phyloP scores from a whole-genome alignment of 2,797 vertebrate species.

The Monodelphis domestica region DNA sequence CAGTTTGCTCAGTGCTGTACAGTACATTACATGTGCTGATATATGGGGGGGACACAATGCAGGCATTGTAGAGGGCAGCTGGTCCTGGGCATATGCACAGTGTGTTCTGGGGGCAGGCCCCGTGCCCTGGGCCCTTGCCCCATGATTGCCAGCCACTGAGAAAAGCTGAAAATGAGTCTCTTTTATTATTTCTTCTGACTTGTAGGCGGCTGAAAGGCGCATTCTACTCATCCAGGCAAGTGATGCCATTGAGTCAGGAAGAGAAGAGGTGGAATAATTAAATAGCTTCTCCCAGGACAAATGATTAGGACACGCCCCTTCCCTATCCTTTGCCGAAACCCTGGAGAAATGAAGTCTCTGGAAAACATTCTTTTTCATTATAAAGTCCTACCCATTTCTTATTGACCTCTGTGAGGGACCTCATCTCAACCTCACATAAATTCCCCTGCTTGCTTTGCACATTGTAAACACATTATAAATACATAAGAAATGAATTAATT shows the following conservation, averaged over 20 bases:
- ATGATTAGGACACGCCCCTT: background rate
- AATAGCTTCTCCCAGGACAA: conserved; percentile 8
- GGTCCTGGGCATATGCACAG: conserved; percentile 24
- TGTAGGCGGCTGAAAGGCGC: conserved; percentile 21
- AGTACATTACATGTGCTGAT: conserved; percentile 64
- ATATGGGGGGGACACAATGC: conserved; percentile 59
- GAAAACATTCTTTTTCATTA: background rate
- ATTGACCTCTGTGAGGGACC: background rate
- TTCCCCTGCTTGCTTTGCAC: background rate
- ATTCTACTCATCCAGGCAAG: conserved; percentile 25
- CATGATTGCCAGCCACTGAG: background rate
- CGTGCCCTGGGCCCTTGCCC: conserved; percentile 16
- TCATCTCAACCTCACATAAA: background rate
- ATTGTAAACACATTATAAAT: background rate
- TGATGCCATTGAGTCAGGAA: background rate
- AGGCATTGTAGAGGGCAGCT: conserved; percentile 50
- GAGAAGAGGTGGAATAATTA: background rate
- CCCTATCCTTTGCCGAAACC: background rate
- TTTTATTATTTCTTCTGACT: conserved; percentile 27
- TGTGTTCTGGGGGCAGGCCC: background rate
- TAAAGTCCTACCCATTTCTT: background rate
- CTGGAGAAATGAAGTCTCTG: background rate
- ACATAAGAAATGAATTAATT: background rate
- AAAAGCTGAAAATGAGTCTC: conserved; percentile 32
- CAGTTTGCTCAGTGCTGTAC: conserved; percentile 60